Percentiles rank a stretch among this genome's conserved stretches.
These are phyloP conservation scores for Pyrrhosoma nymphula DNA, from an alignment of 2,888 invertebrate species.

Conservation along the genomic window DNA sequence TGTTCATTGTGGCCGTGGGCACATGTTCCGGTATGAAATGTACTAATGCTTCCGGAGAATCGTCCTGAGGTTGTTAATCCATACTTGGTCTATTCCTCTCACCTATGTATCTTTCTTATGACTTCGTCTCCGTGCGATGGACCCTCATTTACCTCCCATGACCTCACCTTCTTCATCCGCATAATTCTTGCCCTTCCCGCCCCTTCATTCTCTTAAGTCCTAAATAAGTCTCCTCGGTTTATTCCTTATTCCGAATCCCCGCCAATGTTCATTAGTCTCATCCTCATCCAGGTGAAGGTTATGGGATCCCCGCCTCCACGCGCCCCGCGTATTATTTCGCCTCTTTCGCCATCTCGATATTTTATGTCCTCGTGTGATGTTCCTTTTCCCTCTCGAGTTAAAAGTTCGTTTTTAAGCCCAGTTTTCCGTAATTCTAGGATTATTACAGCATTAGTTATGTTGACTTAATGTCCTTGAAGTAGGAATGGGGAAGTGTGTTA, in stretches of 20 bases:
- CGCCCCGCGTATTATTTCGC: background rate
- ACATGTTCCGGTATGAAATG: too few species aligned
- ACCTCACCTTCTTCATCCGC: background rate
- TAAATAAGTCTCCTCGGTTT: slow-evolving; percentile 27
- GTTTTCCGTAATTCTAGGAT: background rate
- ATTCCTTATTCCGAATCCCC: slow-evolving; percentile 12
- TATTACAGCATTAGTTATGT: slow-evolving; percentile 12
- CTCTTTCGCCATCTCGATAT: slow-evolving; percentile 1
- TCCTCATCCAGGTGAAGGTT: slow-evolving; percentile 22
- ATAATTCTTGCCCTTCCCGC: background rate
- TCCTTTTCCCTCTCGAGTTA: background rate
- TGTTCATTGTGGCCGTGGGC: too few species aligned
- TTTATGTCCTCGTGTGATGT: background rate
- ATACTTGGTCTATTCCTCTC: background rate
- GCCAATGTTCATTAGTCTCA: slow-evolving; percentile 39
- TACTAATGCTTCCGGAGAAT: too few species aligned
- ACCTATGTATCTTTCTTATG: background rate
- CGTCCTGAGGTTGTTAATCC: too few species aligned
- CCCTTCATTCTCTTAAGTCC: background rate
- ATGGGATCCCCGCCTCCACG: background rate
- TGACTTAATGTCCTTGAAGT: background rate
- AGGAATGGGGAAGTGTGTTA: background rate
- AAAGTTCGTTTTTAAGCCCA: slow-evolving; percentile 15
- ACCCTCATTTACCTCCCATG: background rate
- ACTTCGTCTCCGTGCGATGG: background rate